phyloP scores from a whole-genome alignment of 2,113 vertebrate species.

The Tringa solitaria region DNA sequence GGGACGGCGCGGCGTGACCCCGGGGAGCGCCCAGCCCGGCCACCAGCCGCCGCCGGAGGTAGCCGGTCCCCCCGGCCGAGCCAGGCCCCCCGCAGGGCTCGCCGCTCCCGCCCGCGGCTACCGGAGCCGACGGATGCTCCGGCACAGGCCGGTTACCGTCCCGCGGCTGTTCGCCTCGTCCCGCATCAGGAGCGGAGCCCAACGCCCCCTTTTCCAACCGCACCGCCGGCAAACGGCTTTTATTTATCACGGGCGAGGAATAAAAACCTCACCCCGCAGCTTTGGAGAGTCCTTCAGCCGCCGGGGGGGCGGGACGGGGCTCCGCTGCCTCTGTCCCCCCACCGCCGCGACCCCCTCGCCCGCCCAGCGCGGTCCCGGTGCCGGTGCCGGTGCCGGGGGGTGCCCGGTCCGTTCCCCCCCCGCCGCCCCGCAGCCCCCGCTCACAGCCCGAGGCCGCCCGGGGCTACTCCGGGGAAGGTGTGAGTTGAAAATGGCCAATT shows the following conservation, averaged over 20 bases:
- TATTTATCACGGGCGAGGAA: fast-evolving
- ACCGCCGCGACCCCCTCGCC: background rate
- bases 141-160: background rate
- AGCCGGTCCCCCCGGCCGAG: too few relatives aligned
- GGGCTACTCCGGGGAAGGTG: background rate
- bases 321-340: background rate
- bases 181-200: background rate
- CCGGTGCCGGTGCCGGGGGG: background rate
- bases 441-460: background rate
- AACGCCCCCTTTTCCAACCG: background rate
- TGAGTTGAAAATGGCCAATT: background rate
- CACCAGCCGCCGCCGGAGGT: too few relatives aligned
- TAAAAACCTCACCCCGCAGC: fast-evolving
- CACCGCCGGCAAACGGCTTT: background rate
- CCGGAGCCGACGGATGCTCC: background rate
- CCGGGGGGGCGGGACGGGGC: background rate
- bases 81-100: too few relatives aligned
- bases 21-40: too few relatives aligned
- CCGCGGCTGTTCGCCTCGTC: fast-evolving
- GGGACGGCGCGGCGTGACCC: too few relatives aligned
- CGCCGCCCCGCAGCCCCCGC: background rate
- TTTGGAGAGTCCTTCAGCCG: background rate
- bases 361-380: background rate
- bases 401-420: background rate
- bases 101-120: background rate